phyloP scores from a whole-genome alignment of 1,140 invertebrate genomes.

The Eubasilissa regina region DNA sequence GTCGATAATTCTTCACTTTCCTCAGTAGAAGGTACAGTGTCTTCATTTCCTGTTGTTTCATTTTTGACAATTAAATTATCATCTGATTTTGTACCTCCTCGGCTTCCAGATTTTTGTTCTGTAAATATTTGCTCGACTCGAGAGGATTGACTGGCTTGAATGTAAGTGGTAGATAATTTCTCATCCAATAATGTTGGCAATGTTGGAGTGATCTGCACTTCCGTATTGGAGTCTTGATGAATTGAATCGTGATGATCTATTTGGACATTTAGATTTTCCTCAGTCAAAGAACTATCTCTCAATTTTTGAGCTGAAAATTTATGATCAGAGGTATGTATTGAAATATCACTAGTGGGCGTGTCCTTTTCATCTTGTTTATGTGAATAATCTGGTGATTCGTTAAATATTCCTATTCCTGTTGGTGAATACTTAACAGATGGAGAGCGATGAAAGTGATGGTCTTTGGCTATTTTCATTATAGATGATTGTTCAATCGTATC shows the following conservation, averaged over 20 bases:
- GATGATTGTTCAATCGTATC: conserved; percentile 66
- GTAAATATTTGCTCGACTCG: conserved; percentile 52
- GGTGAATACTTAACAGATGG: conserved; percentile 62
- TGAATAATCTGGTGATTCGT: conserved; percentile 67
- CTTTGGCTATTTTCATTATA: conserved; percentile 70
- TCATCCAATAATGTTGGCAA: conserved; percentile 43
- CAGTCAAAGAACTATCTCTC: conserved; percentile 18
- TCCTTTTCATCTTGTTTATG: conserved; percentile 73
- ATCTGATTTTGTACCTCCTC: conserved; percentile 48
- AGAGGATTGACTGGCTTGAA: conserved; percentile 48
- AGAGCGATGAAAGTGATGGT: conserved; percentile 59
- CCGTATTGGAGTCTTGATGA: background rate
- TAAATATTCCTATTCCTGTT: conserved; percentile 63
- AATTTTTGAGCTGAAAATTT: conserved; percentile 56
- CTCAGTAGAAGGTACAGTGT: background rate
- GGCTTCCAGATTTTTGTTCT: conserved; percentile 52
- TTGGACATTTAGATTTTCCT: conserved; percentile 19
- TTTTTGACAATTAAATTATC: conserved; percentile 15
- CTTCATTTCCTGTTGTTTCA: background rate
- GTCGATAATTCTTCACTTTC: conserved; percentile 56
- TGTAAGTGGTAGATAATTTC: conserved; percentile 32
- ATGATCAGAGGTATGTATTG: conserved; percentile 62
- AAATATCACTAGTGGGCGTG: conserved; percentile 70
- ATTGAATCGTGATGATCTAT: conserved; percentile 1
- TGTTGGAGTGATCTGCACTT: conserved; percentile 29